phyloP scores from a whole-genome alignment of 2,113 vertebrate species.

The Microcebus murinus region DNA sequence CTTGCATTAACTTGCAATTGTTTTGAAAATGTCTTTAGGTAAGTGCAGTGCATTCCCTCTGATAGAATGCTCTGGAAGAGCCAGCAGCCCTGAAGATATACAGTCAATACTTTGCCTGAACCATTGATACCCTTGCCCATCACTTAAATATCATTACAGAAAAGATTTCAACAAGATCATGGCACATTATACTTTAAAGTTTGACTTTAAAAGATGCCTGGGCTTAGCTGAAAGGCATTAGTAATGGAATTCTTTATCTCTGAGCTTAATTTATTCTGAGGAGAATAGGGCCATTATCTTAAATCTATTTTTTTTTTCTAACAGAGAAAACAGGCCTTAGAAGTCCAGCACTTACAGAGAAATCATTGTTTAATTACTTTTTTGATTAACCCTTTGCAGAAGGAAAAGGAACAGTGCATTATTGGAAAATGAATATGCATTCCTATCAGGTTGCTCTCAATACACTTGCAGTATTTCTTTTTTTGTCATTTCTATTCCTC shows the following conservation, averaged over 20 bases:
- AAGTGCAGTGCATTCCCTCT: slow-evolving; percentile 62
- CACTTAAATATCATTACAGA: slow-evolving; percentile 89
- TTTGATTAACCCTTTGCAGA: slow-evolving; percentile 77
- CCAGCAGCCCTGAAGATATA: slow-evolving; percentile 78
- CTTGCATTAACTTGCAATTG: slow-evolving; percentile 52
- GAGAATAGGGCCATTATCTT: slow-evolving; percentile 89
- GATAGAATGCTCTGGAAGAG: slow-evolving; percentile 68
- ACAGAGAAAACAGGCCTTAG: slow-evolving; percentile 80
- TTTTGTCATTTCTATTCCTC: fast-evolving
- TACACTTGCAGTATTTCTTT: background rate
- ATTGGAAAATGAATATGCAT: background rate
- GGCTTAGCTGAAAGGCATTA: slow-evolving; percentile 88
- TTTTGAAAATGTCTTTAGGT: slow-evolving; percentile 73
- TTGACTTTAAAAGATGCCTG: slow-evolving; percentile 87
- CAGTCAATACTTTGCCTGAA: slow-evolving; percentile 84
- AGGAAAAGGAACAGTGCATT: background rate
- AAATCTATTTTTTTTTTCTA: slow-evolving; percentile 83
- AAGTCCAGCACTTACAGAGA: slow-evolving; percentile 84
- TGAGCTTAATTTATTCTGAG: slow-evolving; percentile 89
- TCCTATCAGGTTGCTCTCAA: fast-evolving
- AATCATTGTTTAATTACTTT: slow-evolving; percentile 85
- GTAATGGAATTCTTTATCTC: slow-evolving; percentile 88
- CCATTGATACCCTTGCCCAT: slow-evolving; percentile 85
- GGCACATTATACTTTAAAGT: slow-evolving; percentile 86
- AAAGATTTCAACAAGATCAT: slow-evolving; percentile 86